Conservation (phyloP, 2,113 vertebrate species). For the Fukomys damarensis region DNA sequence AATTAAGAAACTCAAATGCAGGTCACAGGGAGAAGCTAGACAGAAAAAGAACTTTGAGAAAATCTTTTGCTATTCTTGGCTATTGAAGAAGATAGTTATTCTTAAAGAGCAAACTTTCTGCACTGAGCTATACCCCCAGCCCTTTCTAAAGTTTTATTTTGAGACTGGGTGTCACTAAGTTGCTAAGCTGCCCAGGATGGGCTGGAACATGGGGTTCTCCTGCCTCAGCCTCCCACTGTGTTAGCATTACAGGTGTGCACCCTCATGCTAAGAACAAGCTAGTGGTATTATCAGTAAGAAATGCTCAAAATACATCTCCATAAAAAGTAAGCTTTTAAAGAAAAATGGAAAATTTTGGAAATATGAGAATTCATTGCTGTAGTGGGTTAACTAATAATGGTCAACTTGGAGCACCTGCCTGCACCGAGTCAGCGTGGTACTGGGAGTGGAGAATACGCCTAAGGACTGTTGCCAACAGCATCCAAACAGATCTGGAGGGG, state of each 20-base stretch:
- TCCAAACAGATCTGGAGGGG: no score
- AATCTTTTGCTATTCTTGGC: neutral
- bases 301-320: neutral
- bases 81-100: neutral
- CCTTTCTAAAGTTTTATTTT: neutral
- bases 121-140: neutral
- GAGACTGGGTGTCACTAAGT: neutral
- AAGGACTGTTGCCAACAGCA: no score
- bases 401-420: no score
- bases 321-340: neutral
- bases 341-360: slow-evolving; percentile 1
- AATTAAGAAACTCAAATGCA: neutral
- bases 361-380: neutral
- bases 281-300: neutral
- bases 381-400: no score
- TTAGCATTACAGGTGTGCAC: neutral
- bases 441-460: no score
- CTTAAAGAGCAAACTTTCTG: neutral
- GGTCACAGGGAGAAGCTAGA: neutral
- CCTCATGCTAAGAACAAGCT: neutral
- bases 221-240: neutral
- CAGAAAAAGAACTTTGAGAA: neutral
- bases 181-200: neutral
- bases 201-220: neutral
- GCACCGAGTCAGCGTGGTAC: no score